Base-by-base conservation (phyloP, 1,140 invertebrate species). In the Oreohelix idahoensis region DNA sequence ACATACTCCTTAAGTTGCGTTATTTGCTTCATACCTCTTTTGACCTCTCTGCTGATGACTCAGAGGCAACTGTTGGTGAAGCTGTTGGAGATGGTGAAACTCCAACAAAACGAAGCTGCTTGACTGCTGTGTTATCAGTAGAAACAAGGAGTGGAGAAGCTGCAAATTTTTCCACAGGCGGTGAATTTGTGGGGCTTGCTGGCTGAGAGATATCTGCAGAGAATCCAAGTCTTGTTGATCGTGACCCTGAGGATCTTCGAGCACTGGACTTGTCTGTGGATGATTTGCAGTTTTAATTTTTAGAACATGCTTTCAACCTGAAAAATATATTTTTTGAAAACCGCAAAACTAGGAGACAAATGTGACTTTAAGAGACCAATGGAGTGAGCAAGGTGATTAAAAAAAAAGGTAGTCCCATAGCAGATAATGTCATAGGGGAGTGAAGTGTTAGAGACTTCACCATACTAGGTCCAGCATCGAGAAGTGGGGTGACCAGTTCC, bases 41-140 rank as follows among this genome's bases (percentile, higher is more conserved):
- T 29, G 63, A 23, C 29, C n/a, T 66, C 20, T 66, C 63, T 5
- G 20, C 8, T 66, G 53, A 58, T 13, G 26, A 58, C 23, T 58
- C 53, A 58, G 29, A 35, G n/a, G 8, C 29, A 10, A 66, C 11
- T 2, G 58, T 35, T 39, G 77, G 77, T 36, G 53, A 66, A 5
- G 77, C 1, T 23, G 77, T 38, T 23, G 63, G 77, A 0, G 79
- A 71, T 8, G 79, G 79, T 36, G 79, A 81, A n/a, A 81, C 10
- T 23, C 79, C 79, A 17, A 71, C 79, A 81, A 81, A 81, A 15
- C 79, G 63, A 36, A 81, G 45, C 0, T 81, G 79, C 45, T 81
- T 81, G 1, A 38, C 63, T 66, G 51, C 35, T 26, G 77, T 53
- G 23, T 11, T 45, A 17, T 38, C 49, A 15, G 75, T 10, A 38